These are phyloP conservation scores for Heliconius aoede DNA, from an alignment of 2,888 invertebrate species.

Conservation along the genomic window DNA sequence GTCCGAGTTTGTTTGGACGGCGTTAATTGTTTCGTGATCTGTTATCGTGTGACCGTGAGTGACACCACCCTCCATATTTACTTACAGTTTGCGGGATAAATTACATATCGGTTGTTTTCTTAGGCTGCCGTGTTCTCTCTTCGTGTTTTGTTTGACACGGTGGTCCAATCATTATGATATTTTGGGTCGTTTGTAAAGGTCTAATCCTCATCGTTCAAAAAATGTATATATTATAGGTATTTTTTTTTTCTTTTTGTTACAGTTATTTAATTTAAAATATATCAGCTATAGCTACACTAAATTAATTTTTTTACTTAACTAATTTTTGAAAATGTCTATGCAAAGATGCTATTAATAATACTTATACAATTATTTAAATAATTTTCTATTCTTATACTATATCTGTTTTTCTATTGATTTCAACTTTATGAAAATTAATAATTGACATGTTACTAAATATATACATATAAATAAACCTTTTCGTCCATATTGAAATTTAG, in stretches of 20 bases:
- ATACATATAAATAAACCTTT: background rate
- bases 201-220: conserved; percentile 8
- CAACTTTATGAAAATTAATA: background rate
- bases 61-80: conserved; percentile 51
- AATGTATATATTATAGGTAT: background rate
- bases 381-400: background rate
- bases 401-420: background rate
- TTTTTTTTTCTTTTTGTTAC: background rate
- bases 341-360: background rate
- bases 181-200: conserved; percentile 33
- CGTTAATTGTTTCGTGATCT: conserved; percentile 75
- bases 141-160: conserved; percentile 54
- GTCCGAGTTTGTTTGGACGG: conserved; percentile 63
- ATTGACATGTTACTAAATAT: background rate
- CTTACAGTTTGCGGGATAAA: conserved; percentile 53
- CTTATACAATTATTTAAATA: background rate
- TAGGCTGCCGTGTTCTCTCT: conserved; percentile 66
- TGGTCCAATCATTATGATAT: conserved; percentile 56
- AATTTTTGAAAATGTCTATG: background rate
- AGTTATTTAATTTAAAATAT: background rate
- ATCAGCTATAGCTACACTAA: background rate
- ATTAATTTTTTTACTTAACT: background rate
- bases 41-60: conserved; percentile 64
- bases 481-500: background rate
- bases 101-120: conserved; percentile 65